phyloP scores from a whole-genome alignment of 1,140 invertebrate species.

The Drosophila cardini region DNA sequence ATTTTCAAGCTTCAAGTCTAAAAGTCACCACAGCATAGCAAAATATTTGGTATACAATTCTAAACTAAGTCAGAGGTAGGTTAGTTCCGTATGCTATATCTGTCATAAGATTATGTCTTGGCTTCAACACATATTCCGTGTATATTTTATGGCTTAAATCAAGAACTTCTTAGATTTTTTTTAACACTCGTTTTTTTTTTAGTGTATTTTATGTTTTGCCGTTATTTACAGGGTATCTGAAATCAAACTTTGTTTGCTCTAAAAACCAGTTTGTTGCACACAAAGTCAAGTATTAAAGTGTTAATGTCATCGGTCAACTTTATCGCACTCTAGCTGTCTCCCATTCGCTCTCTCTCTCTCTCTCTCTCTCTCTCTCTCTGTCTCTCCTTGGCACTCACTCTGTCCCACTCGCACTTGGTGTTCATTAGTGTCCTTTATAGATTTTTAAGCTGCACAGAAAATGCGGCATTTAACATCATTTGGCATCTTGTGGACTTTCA shows the following conservation, averaged over 20 bases:
- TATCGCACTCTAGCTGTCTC: neutral
- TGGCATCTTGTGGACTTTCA: slow-evolving; percentile 46
- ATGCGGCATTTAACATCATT: slow-evolving; percentile 55
- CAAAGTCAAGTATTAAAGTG: slow-evolving; percentile 11
- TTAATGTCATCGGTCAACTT: slow-evolving; percentile 7
- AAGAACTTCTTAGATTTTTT: no score
- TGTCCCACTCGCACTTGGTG: neutral
- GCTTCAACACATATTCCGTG: no score
- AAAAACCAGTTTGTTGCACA: neutral
- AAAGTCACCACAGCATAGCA: no score
- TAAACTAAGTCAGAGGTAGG: no score
- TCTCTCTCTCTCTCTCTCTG: neutral
- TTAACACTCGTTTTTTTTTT: no score
- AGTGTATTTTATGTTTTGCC: no score
- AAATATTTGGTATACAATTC: no score
- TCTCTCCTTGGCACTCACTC: no score
- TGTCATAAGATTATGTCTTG: no score
- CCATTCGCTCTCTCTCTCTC: neutral
- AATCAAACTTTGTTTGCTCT: neutral
- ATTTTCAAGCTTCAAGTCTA: no score
- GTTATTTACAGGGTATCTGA: neutral
- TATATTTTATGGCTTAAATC: no score
- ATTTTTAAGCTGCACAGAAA: slow-evolving; percentile 51
- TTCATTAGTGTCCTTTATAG: slow-evolving; percentile 46
- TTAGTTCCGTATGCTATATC: no score